These are phyloP conservation scores for Tenthredo livida DNA, from an alignment of 2,888 invertebrate genomes.

Conservation along the genomic window DNA sequence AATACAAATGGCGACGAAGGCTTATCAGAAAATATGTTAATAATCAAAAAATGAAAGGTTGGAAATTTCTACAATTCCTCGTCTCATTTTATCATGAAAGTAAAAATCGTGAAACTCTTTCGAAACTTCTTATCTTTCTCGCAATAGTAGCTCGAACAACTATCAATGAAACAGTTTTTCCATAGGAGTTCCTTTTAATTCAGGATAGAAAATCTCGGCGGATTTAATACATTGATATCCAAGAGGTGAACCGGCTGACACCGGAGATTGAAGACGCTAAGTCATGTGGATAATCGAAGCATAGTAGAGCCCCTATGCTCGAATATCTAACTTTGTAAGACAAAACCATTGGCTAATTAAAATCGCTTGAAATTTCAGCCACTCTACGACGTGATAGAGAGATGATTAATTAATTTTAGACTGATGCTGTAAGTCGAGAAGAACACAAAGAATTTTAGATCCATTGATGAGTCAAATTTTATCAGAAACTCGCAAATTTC, in stretches of 20 bases:
- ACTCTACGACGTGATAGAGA: neutral
- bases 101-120: neutral
- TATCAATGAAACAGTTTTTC: neutral
- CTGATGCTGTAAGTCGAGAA: neutral
- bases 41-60: neutral
- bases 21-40: neutral
- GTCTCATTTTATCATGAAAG: neutral
- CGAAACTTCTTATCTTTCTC: neutral
- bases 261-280: conserved; percentile 5
- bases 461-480: neutral
- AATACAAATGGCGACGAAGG: neutral
- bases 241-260: neutral
- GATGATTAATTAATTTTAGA: neutral
- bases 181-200: neutral
- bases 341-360: conserved; percentile 34
- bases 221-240: neutral
- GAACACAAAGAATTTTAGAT: neutral
- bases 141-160: neutral
- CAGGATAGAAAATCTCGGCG: neutral
- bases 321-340: conserved; percentile 35
- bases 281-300: conserved; percentile 38
- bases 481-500: neutral
- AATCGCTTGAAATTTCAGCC: neutral
- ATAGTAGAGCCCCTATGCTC: conserved; percentile 46
- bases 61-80: neutral